Evolutionary conservation across 2,113 vertebrate species (phyloP).

Genomic region (Austrofundulus limnaeus): DNA sequence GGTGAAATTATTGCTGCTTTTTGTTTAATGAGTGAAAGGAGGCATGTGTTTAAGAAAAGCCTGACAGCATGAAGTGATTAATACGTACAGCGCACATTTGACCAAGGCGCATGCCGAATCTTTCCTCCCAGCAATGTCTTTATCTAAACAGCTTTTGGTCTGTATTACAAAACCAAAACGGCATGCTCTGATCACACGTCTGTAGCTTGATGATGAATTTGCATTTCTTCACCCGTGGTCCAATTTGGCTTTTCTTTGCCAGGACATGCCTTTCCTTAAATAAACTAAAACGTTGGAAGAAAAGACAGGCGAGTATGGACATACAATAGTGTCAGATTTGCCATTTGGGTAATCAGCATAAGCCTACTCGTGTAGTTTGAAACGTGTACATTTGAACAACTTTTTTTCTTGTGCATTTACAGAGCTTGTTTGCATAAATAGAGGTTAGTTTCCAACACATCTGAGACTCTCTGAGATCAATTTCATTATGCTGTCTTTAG

Average conservation of each 20-base stretch:
- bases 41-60: background rate
- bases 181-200: slow-evolving; percentile 23
- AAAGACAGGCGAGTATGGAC: slow-evolving; percentile 14
- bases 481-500: slow-evolving; percentile 1
- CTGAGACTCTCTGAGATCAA: slow-evolving; percentile 28
- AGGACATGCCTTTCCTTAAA: slow-evolving; percentile 63
- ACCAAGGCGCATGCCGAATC: background rate
- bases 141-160: slow-evolving; percentile 7
- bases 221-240: slow-evolving; percentile 10
- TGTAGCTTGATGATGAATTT: slow-evolving; percentile 25
- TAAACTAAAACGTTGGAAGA: slow-evolving; percentile 48
- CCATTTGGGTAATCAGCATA: too few species aligned
- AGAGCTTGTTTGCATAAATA: slow-evolving; percentile 20
- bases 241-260: slow-evolving; percentile 25
- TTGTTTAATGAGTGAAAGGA: slow-evolving; percentile 19
- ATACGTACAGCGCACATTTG: slow-evolving; percentile 19
- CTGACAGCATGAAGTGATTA: slow-evolving; percentile 22
- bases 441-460: slow-evolving; percentile 42
- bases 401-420: too few species aligned
- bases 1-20: slow-evolving; percentile 16
- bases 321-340: too few species aligned
- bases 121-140: slow-evolving; percentile 3
- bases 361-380: too few species aligned
- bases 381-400: too few species aligned
- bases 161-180: slow-evolving; percentile 7